These are phyloP conservation scores for Rhyacophila evoluta DNA, from an alignment of 2,888 invertebrate species.

Conservation along the genomic window DNA sequence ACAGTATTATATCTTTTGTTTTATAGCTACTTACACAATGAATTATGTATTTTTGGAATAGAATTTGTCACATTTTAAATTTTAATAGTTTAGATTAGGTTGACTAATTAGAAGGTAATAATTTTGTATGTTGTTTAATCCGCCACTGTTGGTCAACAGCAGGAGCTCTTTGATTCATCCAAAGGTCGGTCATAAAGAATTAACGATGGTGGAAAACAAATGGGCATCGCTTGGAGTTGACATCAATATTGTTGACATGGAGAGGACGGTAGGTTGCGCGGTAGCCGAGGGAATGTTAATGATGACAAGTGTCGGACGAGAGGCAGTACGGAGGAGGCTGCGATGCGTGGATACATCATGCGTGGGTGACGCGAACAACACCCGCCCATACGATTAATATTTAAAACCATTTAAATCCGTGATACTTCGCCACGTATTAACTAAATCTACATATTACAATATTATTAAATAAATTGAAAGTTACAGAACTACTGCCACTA, in stretches of 20 bases:
- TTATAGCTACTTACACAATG: too few species aligned
- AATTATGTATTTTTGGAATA: too few species aligned
- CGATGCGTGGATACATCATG: background rate
- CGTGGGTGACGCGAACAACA: slow-evolving; percentile 17
- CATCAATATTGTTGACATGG: slow-evolving; percentile 19
- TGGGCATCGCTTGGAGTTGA: background rate
- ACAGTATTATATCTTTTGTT: too few species aligned
- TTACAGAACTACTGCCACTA: too few species aligned
- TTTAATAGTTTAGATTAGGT: too few species aligned
- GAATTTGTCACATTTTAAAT: too few species aligned
- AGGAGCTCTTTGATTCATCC: background rate
- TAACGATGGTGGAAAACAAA: slow-evolving; percentile 17
- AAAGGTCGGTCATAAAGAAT: background rate
- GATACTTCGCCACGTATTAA: too few species aligned
- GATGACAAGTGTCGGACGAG: slow-evolving; percentile 13
- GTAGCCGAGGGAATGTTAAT: slow-evolving; percentile 12
- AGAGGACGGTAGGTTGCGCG: background rate
- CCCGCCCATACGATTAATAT: background rate
- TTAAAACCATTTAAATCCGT: background rate
- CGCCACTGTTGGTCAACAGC: background rate
- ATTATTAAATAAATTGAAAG: too few species aligned
- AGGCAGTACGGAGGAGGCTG: background rate
- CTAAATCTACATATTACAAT: too few species aligned
- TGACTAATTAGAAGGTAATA: too few species aligned
- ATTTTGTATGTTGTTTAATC: too few species aligned